A percentile compares a stretch with the other conserved stretches of the same genome.
phyloP scores from a whole-genome alignment of 2,888 invertebrate genomes.

The Melanostoma mellinum region DNA sequence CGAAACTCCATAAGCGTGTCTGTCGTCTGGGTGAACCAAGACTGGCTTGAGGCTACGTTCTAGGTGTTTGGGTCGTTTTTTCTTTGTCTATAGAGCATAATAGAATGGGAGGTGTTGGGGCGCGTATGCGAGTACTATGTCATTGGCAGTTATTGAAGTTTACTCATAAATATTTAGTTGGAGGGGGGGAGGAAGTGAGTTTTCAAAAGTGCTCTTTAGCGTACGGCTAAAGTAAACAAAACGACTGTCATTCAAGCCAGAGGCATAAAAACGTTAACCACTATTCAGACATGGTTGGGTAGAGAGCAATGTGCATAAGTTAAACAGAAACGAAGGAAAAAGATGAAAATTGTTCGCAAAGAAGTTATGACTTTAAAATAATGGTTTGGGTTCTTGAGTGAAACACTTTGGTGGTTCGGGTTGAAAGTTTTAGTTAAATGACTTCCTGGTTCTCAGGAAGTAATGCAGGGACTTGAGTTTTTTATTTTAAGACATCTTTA shows the following conservation, averaged over 20 bases:
- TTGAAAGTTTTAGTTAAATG: not conserved
- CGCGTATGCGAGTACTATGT: conserved; percentile 34
- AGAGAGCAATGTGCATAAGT: too few relatives aligned
- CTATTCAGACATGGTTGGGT: conserved; percentile 4
- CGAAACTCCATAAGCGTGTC: conserved; percentile 42
- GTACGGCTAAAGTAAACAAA: conserved; percentile 32
- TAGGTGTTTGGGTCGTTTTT: conserved; percentile 28
- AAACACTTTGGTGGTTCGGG: not conserved
- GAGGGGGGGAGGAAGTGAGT: not conserved
- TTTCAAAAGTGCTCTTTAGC: conserved; percentile 38
- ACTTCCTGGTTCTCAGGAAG: not conserved
- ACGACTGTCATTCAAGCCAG: conserved; percentile 18
- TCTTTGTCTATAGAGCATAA: conserved; percentile 13
- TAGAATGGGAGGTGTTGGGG: conserved; percentile 42
- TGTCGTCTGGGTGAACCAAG: conserved; percentile 13
- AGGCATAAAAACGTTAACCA: conserved; percentile 28
- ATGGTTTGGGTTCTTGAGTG: not conserved
- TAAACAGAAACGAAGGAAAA: too few relatives aligned
- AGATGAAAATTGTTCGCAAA: not conserved
- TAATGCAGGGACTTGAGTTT: not conserved
- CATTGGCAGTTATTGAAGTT: conserved; percentile 70
- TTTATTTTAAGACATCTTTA: too few relatives aligned
- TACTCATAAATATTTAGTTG: conserved; percentile 67
- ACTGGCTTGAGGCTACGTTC: conserved; percentile 41
- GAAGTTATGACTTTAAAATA: not conserved